Conservation (phyloP, 2,113 vertebrate species). For the Cynoglossus semilaevis region DNA sequence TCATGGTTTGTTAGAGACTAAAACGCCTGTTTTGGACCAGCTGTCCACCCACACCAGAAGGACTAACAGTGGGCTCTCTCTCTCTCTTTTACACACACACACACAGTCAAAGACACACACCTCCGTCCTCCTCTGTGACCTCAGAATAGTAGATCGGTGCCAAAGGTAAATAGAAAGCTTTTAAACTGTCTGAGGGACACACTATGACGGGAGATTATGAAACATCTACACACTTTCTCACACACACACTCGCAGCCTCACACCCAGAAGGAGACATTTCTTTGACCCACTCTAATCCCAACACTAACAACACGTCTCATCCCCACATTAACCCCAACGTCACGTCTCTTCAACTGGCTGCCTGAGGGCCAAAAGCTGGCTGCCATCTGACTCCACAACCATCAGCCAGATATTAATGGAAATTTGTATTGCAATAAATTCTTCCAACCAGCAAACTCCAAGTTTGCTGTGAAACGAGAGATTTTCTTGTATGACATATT, state of each 20-base stretch:
- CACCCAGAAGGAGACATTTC: slow-evolving; percentile 16
- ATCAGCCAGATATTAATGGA: too few relatives aligned
- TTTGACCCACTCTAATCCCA: slow-evolving; percentile 10
- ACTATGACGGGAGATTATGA: slow-evolving; percentile 68
- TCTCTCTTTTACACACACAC: slow-evolving; percentile 1
- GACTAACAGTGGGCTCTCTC: slow-evolving; percentile 28
- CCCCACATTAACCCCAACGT: background rate
- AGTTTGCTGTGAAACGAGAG: too few relatives aligned
- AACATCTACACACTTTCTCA: slow-evolving; percentile 52
- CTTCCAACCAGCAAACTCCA: too few relatives aligned
- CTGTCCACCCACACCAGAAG: slow-evolving; percentile 61
- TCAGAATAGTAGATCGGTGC: slow-evolving; percentile 63
- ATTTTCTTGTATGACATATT: too few relatives aligned
- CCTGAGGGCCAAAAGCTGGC: too few relatives aligned
- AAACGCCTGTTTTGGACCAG: slow-evolving; percentile 65
- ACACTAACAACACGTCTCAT: slow-evolving; percentile 21
- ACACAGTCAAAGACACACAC: slow-evolving; percentile 23
- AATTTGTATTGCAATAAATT: too few relatives aligned
- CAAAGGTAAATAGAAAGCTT: slow-evolving; percentile 78
- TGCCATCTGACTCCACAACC: too few relatives aligned
- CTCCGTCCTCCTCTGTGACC: slow-evolving; percentile 19
- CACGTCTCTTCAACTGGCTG: too few relatives aligned
- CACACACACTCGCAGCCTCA: slow-evolving; percentile 26
- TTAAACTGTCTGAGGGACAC: slow-evolving; percentile 72
- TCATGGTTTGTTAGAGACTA: slow-evolving; percentile 66